These are phyloP conservation scores for Tenthredo notha DNA, from an alignment of 2,888 invertebrate genomes.

Conservation along the genomic window DNA sequence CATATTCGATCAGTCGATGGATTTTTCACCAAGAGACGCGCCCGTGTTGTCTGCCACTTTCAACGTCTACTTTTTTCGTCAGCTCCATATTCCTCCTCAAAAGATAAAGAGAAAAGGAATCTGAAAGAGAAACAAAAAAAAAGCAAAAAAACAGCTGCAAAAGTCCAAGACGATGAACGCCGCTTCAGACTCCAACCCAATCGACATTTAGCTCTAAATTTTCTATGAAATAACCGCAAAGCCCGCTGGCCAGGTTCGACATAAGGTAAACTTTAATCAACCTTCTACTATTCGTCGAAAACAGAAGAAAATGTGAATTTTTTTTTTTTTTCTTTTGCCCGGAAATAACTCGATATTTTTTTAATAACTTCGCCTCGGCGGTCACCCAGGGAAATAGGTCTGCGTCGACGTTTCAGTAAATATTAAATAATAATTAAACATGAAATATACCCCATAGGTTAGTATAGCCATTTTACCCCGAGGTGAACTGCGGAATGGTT, in stretches of 20 bases:
- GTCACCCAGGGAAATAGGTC: slow-evolving; percentile 75
- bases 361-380: slow-evolving; percentile 70
- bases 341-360: slow-evolving; percentile 70
- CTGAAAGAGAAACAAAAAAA: slow-evolving; percentile 50
- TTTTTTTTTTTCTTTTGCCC: too few relatives aligned
- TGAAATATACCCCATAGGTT: neutral
- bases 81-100: neutral
- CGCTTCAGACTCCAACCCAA: slow-evolving; percentile 44
- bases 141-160: neutral
- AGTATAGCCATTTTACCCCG: neutral
- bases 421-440: slow-evolving; percentile 68
- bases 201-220: slow-evolving; percentile 26
- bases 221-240: slow-evolving; percentile 12
- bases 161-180: slow-evolving; percentile 66
- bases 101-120: slow-evolving; percentile 52
- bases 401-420: slow-evolving; percentile 70
- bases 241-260: slow-evolving; percentile 4
- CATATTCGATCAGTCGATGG: slow-evolving; percentile 59
- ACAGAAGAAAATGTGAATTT: slow-evolving; percentile 7
- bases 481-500: neutral
- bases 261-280: slow-evolving; percentile 19
- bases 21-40: slow-evolving; percentile 50
- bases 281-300: neutral
- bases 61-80: neutral
- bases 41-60: slow-evolving; percentile 21